These are phyloP conservation scores for Cygnus buccinator DNA, from an alignment of 2,113 vertebrate species.

Conservation along the genomic window DNA sequence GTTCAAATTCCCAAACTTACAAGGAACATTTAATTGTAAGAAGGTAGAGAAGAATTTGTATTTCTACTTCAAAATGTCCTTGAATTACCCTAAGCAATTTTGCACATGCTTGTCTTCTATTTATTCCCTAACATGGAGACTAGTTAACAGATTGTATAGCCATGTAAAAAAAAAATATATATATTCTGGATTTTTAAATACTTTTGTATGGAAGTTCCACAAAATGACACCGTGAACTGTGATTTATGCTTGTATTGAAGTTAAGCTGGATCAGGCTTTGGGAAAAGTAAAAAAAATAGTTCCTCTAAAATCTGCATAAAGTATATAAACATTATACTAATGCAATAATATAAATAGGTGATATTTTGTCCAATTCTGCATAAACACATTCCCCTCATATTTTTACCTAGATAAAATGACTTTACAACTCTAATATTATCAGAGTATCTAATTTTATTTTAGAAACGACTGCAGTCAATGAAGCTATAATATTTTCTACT, in stretches of 20 bases:
- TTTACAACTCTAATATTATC: neutral
- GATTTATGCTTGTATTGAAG: neutral
- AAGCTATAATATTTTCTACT: neutral
- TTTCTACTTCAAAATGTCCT: neutral
- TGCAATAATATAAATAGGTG: neutral
- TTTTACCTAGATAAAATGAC: neutral
- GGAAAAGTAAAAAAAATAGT: neutral
- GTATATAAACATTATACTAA: neutral
- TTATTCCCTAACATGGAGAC: neutral
- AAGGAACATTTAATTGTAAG: neutral
- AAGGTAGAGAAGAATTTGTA: neutral
- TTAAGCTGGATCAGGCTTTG: neutral
- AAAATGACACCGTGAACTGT: constrained; percentile 1
- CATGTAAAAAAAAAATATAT: neutral
- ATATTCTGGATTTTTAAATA: constrained; percentile 16
- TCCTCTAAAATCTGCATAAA: neutral
- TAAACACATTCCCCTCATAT: neutral
- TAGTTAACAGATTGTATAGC: neutral
- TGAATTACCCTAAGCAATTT: neutral
- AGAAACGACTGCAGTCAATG: neutral
- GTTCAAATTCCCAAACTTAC: accelerated
- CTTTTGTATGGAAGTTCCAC: neutral
- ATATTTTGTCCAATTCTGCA: neutral
- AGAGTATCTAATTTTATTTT: neutral
- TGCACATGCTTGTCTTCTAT: neutral